These are phyloP conservation scores for Beris chalybata DNA, from an alignment of 2,888 invertebrate genomes.

Conservation along the genomic window DNA sequence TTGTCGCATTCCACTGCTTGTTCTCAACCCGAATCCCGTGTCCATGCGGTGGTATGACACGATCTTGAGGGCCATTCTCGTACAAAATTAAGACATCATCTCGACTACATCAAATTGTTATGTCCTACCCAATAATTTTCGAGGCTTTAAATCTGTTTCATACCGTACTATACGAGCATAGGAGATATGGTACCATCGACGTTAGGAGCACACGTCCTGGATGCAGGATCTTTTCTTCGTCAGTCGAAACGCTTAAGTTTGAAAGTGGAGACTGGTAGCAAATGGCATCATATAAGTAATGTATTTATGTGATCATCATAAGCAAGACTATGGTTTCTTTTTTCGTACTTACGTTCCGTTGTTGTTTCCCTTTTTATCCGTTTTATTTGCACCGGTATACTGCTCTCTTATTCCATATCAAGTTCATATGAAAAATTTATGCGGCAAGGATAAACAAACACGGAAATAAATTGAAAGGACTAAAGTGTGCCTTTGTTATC, in stretches of 20 bases:
- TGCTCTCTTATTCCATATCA: not conserved
- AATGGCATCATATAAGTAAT: too few species aligned
- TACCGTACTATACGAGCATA: not conserved
- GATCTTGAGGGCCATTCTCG: conserved; percentile 24
- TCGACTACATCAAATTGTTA: conserved; percentile 26
- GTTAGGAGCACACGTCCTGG: too few species aligned
- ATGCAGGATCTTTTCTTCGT: too few species aligned
- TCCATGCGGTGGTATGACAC: not conserved
- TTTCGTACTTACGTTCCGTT: too few species aligned
- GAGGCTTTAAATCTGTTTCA: conserved; percentile 4
- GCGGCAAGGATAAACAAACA: conserved; percentile 39
- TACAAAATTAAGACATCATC: conserved; percentile 29
- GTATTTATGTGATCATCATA: too few species aligned
- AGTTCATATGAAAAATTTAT: conserved; percentile 33
- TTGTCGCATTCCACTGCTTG: conserved; percentile 13
- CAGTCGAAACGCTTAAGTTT: too few species aligned
- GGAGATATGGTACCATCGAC: too few species aligned
- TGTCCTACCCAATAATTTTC: not conserved
- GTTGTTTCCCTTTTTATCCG: too few species aligned
- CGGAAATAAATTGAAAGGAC: conserved; percentile 41
- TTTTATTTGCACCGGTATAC: too few species aligned
- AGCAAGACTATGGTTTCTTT: too few species aligned
- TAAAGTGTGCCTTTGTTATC: conserved; percentile 36
- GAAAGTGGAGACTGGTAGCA: too few species aligned
- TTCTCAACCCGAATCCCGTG: not conserved